Conservation (phyloP, 2,888 invertebrate genomes). For the Leucophora obtusa region DNA sequence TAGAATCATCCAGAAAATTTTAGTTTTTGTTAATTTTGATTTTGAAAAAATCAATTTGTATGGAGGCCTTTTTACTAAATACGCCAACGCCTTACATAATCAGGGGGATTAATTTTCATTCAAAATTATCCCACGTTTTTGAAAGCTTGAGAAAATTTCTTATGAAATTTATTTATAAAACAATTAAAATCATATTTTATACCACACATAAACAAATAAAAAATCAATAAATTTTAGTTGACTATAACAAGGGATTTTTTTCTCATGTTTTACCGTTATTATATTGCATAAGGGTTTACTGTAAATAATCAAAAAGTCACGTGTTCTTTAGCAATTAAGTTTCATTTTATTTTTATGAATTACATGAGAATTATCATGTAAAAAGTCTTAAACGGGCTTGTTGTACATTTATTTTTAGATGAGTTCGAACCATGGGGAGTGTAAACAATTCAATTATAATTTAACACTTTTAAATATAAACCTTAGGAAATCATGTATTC, state of each 20-base stretch:
- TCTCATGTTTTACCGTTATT: not conserved
- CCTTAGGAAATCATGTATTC: not conserved
- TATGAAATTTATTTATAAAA: not conserved
- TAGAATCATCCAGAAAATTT: no score
- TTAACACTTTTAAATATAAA: conserved; percentile 22
- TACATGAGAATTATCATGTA: conserved; percentile 53
- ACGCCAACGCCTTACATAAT: no score
- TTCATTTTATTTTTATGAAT: conserved; percentile 30
- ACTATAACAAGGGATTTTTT: conserved; percentile 5
- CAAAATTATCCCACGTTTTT: conserved; percentile 36
- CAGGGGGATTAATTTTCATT: not conserved
- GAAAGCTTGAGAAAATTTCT: conserved; percentile 47
- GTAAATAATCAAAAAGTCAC: conserved; percentile 56
- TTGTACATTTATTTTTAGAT: not conserved
- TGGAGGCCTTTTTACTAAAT: no score
- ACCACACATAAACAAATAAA: not conserved
- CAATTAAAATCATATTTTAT: conserved; percentile 21
- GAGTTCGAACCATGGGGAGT: conserved; percentile 13
- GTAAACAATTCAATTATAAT: conserved; percentile 49
- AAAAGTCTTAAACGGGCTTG: not conserved
- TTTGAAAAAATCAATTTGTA: no score
- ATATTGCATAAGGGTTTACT: conserved; percentile 32
- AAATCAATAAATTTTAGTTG: conserved; percentile 50
- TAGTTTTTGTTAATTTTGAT: no score
- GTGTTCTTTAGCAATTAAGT: conserved; percentile 55